Base-by-base conservation (phyloP, 2,888 invertebrate species). In the Cyclophora punctaria region DNA sequence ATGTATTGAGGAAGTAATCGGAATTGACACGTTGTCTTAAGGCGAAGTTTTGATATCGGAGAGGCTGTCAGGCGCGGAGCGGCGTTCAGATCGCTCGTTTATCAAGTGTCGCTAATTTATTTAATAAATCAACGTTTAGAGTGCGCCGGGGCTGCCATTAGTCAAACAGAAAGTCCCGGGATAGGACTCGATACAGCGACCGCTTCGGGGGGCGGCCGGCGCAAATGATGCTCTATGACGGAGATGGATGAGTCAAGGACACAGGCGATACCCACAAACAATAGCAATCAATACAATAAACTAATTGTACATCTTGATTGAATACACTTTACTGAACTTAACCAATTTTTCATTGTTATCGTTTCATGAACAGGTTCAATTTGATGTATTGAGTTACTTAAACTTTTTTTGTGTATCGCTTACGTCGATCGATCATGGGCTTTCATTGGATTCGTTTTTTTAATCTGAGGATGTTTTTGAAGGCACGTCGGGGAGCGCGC, bases 51-150 rank as follows among this genome's bases (percentile, higher is more conserved):
- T 20, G 20, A 20, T 20, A 20, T 20, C 20, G 20, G 20, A 20
- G 20, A 20, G 20, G 20, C 20, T 37, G 37, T 37, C 37, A 37
- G 4, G 57, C 56, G 51, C 59, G 65, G 67, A 66, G 64, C 59
- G 66, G 66, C 72, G 66, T 75, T 72, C 70, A 71, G 72, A 75
- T 66, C 63, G 68, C 62, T 77, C 77, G 77, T 82, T 80, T 77
- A 75, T 83, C 78, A 79, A 60, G 60, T 52, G 59, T 75, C 71
- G 74, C 74, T 79, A 81, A 83, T 84, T 83, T 81, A 82, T 84
- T 84, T 77, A 83, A 85, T 85, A 84, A 85, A 83, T 83, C 83
- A 75, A 46, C 51, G 58, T 58, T 75, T 63, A 72, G 70, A 69
- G 66, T 73, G 71, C 75, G 73, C 66, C 67, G 69, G 68, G 67